phyloP scores from a whole-genome alignment of 2,797 vertebrate species.

The Danio choprae region DNA sequence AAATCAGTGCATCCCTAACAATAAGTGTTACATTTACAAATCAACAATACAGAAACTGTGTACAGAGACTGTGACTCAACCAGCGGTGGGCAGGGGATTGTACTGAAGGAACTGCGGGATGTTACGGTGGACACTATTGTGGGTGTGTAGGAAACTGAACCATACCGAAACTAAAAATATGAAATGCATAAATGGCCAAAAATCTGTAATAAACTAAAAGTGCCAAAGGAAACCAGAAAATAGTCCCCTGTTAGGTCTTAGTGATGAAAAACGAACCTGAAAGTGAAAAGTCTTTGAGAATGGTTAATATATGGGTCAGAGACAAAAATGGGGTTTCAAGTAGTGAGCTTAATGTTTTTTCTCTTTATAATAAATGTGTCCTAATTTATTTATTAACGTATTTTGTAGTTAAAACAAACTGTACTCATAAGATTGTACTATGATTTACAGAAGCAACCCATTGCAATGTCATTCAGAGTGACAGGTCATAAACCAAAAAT shows the following conservation, averaged over 20 bases:
- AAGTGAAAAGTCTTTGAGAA: not conserved
- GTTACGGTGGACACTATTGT: constrained; percentile 23
- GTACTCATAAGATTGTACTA: too few relatives aligned
- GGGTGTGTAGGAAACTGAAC: constrained; percentile 8
- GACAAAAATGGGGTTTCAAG: too few relatives aligned
- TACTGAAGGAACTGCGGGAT: constrained; percentile 20
- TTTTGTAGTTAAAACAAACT: too few relatives aligned
- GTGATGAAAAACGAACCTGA: not conserved
- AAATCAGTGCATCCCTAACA: too few relatives aligned
- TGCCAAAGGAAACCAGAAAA: not conserved
- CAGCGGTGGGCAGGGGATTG: not conserved
- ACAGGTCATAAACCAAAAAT: too few relatives aligned
- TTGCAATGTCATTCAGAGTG: too few relatives aligned
- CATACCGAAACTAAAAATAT: not conserved
- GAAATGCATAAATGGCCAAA: not conserved
- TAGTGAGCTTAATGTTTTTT: too few relatives aligned
- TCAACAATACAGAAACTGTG: not conserved
- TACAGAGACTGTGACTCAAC: constrained; percentile 3
- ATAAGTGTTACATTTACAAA: not conserved
- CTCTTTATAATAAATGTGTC: too few relatives aligned
- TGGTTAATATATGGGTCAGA: not conserved
- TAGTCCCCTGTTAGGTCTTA: too few relatives aligned
- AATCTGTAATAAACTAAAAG: not conserved
- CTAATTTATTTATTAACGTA: too few relatives aligned
- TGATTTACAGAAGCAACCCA: too few relatives aligned